Conservation (phyloP, 2,888 invertebrate genomes). For the Cataglyphis altisquamis region DNA sequence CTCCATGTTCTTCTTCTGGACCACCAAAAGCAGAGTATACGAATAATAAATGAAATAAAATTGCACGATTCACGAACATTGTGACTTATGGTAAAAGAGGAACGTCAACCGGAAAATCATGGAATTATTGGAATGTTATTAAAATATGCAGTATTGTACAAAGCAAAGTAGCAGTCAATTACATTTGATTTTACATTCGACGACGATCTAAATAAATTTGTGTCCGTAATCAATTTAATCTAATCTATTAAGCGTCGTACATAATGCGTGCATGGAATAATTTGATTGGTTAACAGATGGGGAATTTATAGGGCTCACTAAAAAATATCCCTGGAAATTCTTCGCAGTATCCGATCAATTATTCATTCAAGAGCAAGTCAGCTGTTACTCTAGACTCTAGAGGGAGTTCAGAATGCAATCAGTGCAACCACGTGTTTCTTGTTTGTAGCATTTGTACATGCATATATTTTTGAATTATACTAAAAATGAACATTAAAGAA, state of each 20-base stretch:
- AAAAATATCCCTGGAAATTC: background rate
- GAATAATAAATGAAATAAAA: conserved; percentile 47
- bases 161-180: background rate
- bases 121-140: conserved; percentile 23
- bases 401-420: background rate
- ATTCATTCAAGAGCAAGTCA: background rate
- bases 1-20: conserved; percentile 92
- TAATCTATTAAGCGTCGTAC: background rate
- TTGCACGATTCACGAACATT: conserved; percentile 6
- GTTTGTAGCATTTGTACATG: background rate
- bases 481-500: conserved; percentile 80
- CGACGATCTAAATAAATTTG: background rate
- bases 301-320: background rate
- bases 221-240: background rate
- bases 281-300: conserved; percentile 16
- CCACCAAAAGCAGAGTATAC: conserved; percentile 64
- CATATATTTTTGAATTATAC: background rate
- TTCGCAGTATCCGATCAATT: background rate
- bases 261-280: background rate
- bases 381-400: background rate
- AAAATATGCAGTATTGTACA: background rate
- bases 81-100: conserved; percentile 6
- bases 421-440: background rate
- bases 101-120: background rate
- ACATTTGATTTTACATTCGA: background rate